Percentiles rank a stretch among this genome's conserved stretches.
These are phyloP conservation scores for Cromileptes altivelis DNA, from an alignment of 2,113 vertebrate genomes.

Conservation along the genomic window DNA sequence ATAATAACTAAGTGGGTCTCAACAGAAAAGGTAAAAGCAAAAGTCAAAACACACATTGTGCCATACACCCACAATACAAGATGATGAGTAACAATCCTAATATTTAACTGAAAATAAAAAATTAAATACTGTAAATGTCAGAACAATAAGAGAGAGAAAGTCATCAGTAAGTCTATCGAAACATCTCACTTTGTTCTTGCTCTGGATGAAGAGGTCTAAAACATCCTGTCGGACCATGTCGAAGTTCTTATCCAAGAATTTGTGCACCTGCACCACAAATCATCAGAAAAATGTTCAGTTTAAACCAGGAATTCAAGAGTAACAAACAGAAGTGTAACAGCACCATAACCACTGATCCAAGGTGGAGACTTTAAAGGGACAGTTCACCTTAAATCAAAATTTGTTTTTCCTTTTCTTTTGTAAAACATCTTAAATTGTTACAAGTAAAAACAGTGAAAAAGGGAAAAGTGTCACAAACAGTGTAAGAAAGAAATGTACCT, in stretches of 20 bases:
- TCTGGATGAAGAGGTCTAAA: constrained; percentile 92
- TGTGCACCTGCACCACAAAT: constrained; percentile 89
- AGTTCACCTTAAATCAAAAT: no score
- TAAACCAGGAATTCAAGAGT: background rate
- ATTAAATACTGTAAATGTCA: background rate
- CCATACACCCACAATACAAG: background rate
- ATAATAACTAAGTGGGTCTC: background rate
- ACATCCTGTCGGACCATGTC: constrained; percentile 97
- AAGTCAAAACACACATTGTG: background rate
- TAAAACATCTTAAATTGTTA: background rate
- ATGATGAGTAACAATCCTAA: constrained; percentile 6
- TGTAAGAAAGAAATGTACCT: constrained; percentile 81
- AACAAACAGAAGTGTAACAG: background rate
- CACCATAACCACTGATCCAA: background rate
- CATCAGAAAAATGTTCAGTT: background rate
- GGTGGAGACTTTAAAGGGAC: background rate
- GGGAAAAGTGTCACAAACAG: background rate
- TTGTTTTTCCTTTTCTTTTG: background rate
- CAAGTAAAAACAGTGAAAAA: background rate
- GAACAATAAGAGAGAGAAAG: background rate
- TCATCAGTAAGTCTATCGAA: background rate
- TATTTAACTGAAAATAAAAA: background rate
- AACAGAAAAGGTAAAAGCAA: background rate
- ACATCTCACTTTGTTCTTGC: constrained; percentile 90
- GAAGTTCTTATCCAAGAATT: constrained; percentile 97